Percentiles rank a stretch among this genome's conserved stretches.
phyloP scores from a whole-genome alignment of 2,113 vertebrate genomes.

The Spizaetus ornatus region DNA sequence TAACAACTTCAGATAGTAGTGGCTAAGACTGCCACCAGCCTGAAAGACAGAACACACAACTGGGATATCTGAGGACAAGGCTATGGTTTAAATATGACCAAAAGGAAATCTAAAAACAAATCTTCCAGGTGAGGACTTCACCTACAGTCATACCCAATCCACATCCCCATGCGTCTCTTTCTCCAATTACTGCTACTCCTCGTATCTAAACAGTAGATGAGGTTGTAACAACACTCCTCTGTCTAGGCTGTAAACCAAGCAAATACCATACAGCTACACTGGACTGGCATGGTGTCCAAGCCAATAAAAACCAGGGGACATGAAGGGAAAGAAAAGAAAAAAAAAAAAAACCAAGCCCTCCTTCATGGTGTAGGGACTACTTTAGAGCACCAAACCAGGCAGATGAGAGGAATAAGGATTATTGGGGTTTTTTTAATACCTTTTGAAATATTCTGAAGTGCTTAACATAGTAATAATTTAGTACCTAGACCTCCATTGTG shows the following conservation, averaged over 20 bases:
- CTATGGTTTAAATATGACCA: neutral
- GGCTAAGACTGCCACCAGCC: neutral
- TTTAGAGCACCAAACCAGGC: neutral
- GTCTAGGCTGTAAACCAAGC: neutral
- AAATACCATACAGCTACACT: neutral
- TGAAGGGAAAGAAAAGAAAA: neutral
- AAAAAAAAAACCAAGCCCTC: neutral
- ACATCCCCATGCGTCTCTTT: neutral
- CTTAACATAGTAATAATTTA: neutral
- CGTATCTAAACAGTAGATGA: neutral
- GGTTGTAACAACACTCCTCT: neutral
- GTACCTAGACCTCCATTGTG: neutral
- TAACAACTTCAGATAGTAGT: neutral
- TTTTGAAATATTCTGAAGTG: neutral
- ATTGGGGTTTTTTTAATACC: neutral
- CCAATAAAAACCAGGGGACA: neutral
- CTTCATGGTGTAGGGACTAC: neutral
- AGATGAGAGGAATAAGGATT: neutral
- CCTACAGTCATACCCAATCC: neutral
- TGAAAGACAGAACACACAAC: neutral
- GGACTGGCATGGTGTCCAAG: neutral
- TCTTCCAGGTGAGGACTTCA: neutral
- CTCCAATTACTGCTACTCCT: neutral
- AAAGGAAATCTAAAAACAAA: neutral
- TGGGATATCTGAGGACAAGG: neutral